Percentiles rank a stretch among this genome's conserved stretches.
phyloP scores from a whole-genome alignment of 2,797 vertebrate species.

The Kryptopterus vitreolus region DNA sequence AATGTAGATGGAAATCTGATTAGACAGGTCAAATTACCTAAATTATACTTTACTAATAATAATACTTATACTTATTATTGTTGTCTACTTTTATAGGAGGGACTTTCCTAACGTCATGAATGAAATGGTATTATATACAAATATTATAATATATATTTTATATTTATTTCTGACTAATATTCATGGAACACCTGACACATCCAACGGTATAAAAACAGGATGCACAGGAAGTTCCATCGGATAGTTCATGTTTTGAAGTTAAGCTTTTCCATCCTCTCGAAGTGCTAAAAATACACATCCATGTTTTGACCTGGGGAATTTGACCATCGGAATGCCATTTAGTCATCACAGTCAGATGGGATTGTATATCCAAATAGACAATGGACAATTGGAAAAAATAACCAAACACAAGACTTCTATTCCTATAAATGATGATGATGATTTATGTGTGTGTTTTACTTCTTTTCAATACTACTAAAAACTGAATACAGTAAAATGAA shows the following conservation, averaged over 20 bases:
- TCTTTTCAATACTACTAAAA: not conserved
- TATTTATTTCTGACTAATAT: constrained; percentile 34
- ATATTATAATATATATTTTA: not conserved
- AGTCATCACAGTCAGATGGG: not conserved
- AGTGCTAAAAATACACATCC: constrained; percentile 31
- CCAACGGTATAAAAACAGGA: constrained; percentile 44
- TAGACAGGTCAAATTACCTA: too few relatives aligned
- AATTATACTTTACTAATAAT: not conserved
- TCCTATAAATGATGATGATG: not conserved
- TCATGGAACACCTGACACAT: constrained; percentile 26
- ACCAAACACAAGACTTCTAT: not conserved
- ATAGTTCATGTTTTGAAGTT: not conserved
- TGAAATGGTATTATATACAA: not conserved
- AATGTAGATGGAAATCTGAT: not conserved
- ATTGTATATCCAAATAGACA: constrained; percentile 1
- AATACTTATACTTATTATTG: not conserved
- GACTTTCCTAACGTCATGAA: not conserved
- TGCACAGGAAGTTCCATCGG: constrained; percentile 4
- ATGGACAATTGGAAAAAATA: not conserved
- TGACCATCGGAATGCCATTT: not conserved
- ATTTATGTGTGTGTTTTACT: too few relatives aligned
- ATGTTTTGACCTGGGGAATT: constrained; percentile 8
- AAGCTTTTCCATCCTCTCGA: constrained; percentile 28
- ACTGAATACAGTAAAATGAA: too few relatives aligned
- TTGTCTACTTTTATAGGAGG: not conserved